Base-by-base conservation (phyloP, 2,797 vertebrate genomes). In the Phaenicophaeus curvirostris region DNA sequence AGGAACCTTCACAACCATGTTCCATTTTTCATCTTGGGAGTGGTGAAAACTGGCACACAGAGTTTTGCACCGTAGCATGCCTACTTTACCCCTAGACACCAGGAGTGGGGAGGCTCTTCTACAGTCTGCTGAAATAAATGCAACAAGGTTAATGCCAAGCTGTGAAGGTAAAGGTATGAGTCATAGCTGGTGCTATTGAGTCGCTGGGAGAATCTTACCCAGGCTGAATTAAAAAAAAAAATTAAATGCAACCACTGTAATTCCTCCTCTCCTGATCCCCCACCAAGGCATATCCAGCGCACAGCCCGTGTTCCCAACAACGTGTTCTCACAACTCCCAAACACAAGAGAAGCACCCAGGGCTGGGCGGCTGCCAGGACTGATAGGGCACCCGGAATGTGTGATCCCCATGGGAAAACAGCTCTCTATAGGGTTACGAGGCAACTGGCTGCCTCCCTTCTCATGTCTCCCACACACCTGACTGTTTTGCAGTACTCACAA, bases 281-380 rank as follows among this genome's bases (percentile, higher is more conserved):
- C 20, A 6, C 73, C 1, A 37, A 89, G 57, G 78, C 89, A 78
- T 54, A 89, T 48, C 73, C 78, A 94, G 84, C 0, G 0, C 33
- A 9, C 65, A 92, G 89, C 65, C 68, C 4, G 0, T 66, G 75
- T 78, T 90, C 84, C 86, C 4, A 0, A 61, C 91, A 91, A 79
- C 92, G 90, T 96, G 94, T 93, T 94, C 92, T 90, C 41, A 4
- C 80, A 78, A 71, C 84, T 94, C 75, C 88, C 79, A 72, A 81
- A 81, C 71, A 91, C 33, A 30, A 78, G 85, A 79, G 76, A 57
- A 93, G 74, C 72, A 85, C 94, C 84, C 53, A 2, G 59, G 86
- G 57, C 80, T 95, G 93, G 77, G 28, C 39, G 75, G 58, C 87
- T 94, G 94, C 95, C 95, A 96, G 74, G 14, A 62, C 63, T 55